Evolutionary conservation across 2,797 vertebrate genomes (phyloP), one percentile per base, ranked within the genome.

Genomic region (Notoglanidium macrostoma): DNA sequence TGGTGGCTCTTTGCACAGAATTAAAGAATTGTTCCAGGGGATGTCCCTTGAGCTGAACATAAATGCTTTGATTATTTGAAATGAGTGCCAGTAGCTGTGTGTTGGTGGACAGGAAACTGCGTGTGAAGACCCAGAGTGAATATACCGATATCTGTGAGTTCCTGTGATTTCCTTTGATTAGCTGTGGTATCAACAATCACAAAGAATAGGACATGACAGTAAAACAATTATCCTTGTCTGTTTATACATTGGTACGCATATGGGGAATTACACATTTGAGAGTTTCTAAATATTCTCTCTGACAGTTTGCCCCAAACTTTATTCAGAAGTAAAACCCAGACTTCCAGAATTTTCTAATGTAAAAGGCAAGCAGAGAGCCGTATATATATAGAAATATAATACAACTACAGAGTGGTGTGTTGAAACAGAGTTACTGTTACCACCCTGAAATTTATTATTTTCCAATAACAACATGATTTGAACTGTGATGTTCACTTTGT

Each of bases 31-130:
- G 51, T 46, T 44, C 61, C 7, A 61, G 90, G 88, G 86, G 83
- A 72, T n/a, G 85, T 68, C 90, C 90, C 88, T 83, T 78, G 10
- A 76, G 74, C 68, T 70, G 49, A 61, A 70, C 82, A 86, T 85
- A 81, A 86, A 88, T 21, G 72, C 77, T 74, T 19, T 49, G 83
- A 83, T 76, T 88, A 78, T 85, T 44, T 46, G 55, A 85, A 82
- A 78, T 46, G 86, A 86, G 68, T 51, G 70, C 46, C 57, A 14
- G 35, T 55, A 67, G 77, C 63, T 40, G 77, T 85, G 82, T 87
- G 44, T 68, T 54, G 40, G 90, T 87, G 87, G 85, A 87, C 86
- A 88, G 90, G 55, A 57, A 63, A 76, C 21, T 1, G 55, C 23
- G 59, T n/a, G 0, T 86, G 46, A 87, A 86, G 14, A 44, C 0